phyloP scores from a whole-genome alignment of 2,113 vertebrate species.

The Eolophus roseicapilla region DNA sequence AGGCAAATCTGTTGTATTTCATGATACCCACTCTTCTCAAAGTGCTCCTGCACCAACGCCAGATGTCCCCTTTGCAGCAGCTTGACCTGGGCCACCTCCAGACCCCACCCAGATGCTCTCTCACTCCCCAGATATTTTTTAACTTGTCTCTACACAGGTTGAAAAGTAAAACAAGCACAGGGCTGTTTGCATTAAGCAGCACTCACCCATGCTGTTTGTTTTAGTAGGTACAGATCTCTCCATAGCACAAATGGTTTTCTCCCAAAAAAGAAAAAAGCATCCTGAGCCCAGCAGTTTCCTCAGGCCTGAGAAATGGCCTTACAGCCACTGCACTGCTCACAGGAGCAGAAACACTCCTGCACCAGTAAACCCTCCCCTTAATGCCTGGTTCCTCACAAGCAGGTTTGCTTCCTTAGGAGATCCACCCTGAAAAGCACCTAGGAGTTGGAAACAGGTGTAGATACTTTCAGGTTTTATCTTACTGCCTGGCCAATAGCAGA shows the following conservation, averaged over 20 bases:
- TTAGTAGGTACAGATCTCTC: not conserved
- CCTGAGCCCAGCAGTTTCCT: accelerated
- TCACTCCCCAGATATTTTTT: not conserved
- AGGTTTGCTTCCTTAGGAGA: not conserved
- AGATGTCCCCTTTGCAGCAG: accelerated
- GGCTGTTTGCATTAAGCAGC: accelerated
- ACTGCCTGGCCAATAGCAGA: not conserved
- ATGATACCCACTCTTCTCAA: accelerated
- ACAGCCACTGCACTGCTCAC: accelerated
- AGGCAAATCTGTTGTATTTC: accelerated
- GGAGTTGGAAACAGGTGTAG: not conserved
- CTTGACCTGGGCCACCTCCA: accelerated
- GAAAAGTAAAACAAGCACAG: not conserved
- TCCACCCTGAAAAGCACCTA: not conserved
- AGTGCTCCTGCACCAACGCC: accelerated
- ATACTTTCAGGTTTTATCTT: not conserved
- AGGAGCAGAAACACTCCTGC: accelerated
- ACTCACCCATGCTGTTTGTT: accelerated
- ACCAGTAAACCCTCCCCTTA: accelerated
- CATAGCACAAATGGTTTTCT: not conserved
- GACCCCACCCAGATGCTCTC: accelerated
- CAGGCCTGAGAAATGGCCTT: accelerated
- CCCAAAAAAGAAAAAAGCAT: accelerated
- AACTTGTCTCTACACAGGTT: accelerated
- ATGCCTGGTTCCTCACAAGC: accelerated